These are phyloP conservation scores for Cancer borealis DNA, from an alignment of 2,888 invertebrate genomes.

Conservation along the genomic window DNA sequence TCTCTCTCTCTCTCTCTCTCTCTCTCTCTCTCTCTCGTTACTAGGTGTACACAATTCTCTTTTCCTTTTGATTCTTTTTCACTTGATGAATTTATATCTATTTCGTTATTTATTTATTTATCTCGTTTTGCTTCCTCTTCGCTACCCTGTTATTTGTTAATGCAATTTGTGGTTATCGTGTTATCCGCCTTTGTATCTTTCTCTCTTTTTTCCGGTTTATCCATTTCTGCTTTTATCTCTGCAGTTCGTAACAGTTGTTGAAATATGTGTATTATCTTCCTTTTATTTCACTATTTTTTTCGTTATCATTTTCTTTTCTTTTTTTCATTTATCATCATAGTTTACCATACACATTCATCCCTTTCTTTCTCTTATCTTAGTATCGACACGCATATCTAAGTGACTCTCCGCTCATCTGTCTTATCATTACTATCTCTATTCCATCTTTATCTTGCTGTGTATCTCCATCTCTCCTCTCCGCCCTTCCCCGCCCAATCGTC, in stretches of 20 bases:
- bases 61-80: background rate
- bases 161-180: background rate
- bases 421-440: constrained; percentile 16
- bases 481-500: constrained; percentile 8
- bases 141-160: constrained; percentile 3
- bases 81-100: background rate
- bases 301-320: background rate
- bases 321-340: background rate
- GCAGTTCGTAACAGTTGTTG: background rate
- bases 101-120: background rate
- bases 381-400: background rate
- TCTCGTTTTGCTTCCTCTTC: background rate
- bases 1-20: too few relatives aligned
- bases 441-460: constrained; percentile 30
- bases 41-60: background rate
- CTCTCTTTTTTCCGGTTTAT: background rate
- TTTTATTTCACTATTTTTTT: background rate
- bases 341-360: background rate
- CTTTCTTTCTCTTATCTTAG: background rate
- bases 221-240: background rate
- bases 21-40: too few relatives aligned
- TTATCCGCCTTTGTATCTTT: background rate
- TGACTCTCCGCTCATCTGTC: background rate
- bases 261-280: background rate
- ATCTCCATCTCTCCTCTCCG: constrained; percentile 28